Evolutionary conservation across 2,888 invertebrate genomes (phyloP), one percentile per base, ranked within the genome.

Genomic region (Ichneumoninae sp.): DNA sequence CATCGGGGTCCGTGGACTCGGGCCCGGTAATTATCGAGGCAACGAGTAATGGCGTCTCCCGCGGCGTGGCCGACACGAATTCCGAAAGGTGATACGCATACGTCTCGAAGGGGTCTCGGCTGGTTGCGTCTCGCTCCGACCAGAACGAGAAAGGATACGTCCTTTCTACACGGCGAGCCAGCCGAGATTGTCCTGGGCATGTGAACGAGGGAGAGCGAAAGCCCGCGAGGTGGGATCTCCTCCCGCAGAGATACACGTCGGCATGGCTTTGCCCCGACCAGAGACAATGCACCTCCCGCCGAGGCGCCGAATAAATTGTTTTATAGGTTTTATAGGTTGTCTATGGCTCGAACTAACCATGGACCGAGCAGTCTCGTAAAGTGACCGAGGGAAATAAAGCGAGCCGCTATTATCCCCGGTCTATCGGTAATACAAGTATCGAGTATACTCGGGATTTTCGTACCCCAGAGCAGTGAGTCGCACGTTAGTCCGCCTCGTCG

Each of bases 301-400:
- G 92, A 81, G 91, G 82, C 88, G 88, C 88, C 87, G 86, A 90
- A 92, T 90, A 91, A 92, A 91, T 92, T 91, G 91, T 91, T 91
- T 90, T 88, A 88, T 87, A 85, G 83, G 19, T 40, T 40, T 40
- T 10, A 40, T 83, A 80, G 83, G 81, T 75, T 74, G 66, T 73
- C 65, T 69, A 81, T 87, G 47, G 71, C 63, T 33, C 75, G 65
- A 47, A 54, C 40, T 33, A 44, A 63, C 63, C 4, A 16, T n/a
- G 22, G 47, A 71, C 19, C 69, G 6, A 66, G 57, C 57, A 63
- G 63, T 63, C 63, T 70, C 57, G 65, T 75, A 71, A 85, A 79
- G 65, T 65, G 30, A 75, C 71, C 57, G 63, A 47, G 68, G 16
- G 22, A 65, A 63, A 78, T 22, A 33, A n/a, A 60, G 10, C 57